Percentiles rank a stretch among this genome's conserved stretches.
phyloP scores from a whole-genome alignment of 2,797 vertebrate species.

The Pagetopsis macropterus region DNA sequence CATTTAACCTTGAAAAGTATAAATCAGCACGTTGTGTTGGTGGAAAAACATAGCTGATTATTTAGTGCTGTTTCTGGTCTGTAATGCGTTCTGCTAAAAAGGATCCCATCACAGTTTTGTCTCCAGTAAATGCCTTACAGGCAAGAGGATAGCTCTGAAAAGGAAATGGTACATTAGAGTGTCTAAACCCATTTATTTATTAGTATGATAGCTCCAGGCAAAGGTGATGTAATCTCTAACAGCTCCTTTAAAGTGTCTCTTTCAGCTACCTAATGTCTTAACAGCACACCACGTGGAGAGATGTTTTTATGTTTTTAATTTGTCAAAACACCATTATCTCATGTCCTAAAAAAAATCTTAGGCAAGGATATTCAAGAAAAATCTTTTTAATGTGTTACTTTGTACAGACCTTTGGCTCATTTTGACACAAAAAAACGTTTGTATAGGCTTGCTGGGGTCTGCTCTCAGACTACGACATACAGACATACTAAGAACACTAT shows the following conservation, averaged over 20 bases:
- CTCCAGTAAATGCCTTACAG: slow-evolving; percentile 58
- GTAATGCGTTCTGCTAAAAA: slow-evolving; percentile 44
- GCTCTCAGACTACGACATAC: too few relatives aligned
- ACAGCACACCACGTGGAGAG: slow-evolving; percentile 26
- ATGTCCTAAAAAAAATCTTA: not conserved
- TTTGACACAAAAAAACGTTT: too few relatives aligned
- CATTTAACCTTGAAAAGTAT: slow-evolving; percentile 47
- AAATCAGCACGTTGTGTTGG: slow-evolving; percentile 30
- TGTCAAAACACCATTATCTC: not conserved
- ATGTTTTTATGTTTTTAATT: not conserved
- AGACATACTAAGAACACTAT: too few relatives aligned
- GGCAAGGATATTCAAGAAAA: not conserved
- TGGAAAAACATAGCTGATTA: not conserved
- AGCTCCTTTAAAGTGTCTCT: slow-evolving; percentile 66
- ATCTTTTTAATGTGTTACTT: not conserved
- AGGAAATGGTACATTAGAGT: slow-evolving; percentile 79
- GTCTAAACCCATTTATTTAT: slow-evolving; percentile 77
- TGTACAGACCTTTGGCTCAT: not conserved
- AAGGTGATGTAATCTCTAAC: slow-evolving; percentile 72
- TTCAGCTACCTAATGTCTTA: slow-evolving; percentile 59
- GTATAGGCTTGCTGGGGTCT: too few relatives aligned
- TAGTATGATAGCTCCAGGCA: slow-evolving; percentile 67
- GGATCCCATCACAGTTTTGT: slow-evolving; percentile 38
- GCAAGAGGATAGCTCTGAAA: slow-evolving; percentile 65
- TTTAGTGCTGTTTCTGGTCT: slow-evolving; percentile 27